Base-by-base conservation (phyloP, 2,113 vertebrate species). In the Aegithalos caudatus region DNA sequence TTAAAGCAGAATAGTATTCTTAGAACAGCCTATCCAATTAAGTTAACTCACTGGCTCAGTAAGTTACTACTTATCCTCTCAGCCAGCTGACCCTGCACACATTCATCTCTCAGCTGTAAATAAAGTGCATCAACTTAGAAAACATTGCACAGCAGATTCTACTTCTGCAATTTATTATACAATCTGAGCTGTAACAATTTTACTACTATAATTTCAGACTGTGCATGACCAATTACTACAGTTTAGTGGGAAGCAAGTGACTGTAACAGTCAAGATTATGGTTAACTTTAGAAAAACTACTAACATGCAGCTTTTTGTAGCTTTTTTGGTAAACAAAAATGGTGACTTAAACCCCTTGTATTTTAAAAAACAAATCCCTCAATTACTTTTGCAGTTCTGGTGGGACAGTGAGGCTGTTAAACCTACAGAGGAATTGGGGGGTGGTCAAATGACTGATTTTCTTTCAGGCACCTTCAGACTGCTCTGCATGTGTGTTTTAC, bases 11-110 rank as follows among this genome's bases (percentile, higher is more conserved):
- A 31, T 67, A 90, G 86, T 70, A 66, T 24, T 50, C 91, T 94
- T 86, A 93, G 82, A 83, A 44, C 31, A 77, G 38, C 74, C 67
- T 90, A 95, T 93, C 91, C 91, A 83, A 95, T 96, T 95, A 95
- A 88, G 19, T 79, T 35, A 72, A 90, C 60, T 90, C 92, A 72
- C n/a, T 90, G 85, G 85, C 88, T 97, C 76, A 70, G 35, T 20
- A 91, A 78, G 38, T 78, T 91, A 71, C 80, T 67, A 62, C 82
- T 94, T 83, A 95, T 67, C 88, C 76, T 83, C 80, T 81, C 69
- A 93, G 91, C 64, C 86, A 78, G 38, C 14, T 88, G 67, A 86
- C 38, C 44, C 56, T 70, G 71, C 21, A 73, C 22, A 73, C 11
- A 35, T 24, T 73, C 23, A 73, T 54, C 62, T 81, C 50, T 72